phyloP scores from a whole-genome alignment of 1,140 invertebrate genomes.

The Rhyzopertha dominica region DNA sequence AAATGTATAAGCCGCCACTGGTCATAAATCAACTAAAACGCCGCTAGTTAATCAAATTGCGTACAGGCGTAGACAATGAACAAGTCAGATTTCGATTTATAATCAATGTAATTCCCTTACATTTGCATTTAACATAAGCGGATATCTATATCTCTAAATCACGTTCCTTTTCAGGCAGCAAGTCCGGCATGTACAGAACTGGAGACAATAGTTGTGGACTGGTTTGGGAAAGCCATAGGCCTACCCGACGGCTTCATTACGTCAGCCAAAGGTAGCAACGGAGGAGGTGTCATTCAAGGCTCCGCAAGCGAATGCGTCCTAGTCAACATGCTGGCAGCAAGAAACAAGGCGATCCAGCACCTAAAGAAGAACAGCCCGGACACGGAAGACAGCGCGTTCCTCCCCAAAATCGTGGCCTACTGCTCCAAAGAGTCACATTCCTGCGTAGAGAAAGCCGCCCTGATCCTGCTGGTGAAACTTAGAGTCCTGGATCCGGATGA shows the following conservation, averaged over 20 bases:
- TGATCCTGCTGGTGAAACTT: slow-evolving; percentile 85
- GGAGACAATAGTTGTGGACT: slow-evolving; percentile 96
- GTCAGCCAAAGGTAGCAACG: slow-evolving; percentile 62
- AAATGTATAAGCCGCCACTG: no score
- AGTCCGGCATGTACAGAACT: slow-evolving; percentile 95
- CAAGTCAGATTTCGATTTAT: no score
- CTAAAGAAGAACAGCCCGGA: slow-evolving; percentile 66
- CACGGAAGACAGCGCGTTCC: slow-evolving; percentile 76
- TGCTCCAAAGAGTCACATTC: slow-evolving; percentile 96
- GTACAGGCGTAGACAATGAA: no score
- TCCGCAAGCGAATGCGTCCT: slow-evolving; percentile 93
- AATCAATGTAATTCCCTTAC: no score
- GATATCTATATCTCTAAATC: no score
- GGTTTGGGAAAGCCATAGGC: slow-evolving; percentile 90
- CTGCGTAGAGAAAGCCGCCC: slow-evolving; percentile 94
- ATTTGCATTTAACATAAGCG: no score
- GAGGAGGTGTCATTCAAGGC: slow-evolving; percentile 91
- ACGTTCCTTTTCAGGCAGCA: slow-evolving; percentile 67
- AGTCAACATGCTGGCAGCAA: slow-evolving; percentile 81
- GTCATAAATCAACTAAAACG: no score
- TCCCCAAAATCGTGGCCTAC: slow-evolving; percentile 87
- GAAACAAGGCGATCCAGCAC: slow-evolving; percentile 77
- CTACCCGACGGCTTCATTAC: slow-evolving; percentile 86
- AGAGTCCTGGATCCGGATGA: slow-evolving; percentile 84
- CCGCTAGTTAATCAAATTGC: no score